These are phyloP conservation scores for Epsilonema sp. DNA, from an alignment of 2,888 invertebrate genomes.

Conservation along the genomic window DNA sequence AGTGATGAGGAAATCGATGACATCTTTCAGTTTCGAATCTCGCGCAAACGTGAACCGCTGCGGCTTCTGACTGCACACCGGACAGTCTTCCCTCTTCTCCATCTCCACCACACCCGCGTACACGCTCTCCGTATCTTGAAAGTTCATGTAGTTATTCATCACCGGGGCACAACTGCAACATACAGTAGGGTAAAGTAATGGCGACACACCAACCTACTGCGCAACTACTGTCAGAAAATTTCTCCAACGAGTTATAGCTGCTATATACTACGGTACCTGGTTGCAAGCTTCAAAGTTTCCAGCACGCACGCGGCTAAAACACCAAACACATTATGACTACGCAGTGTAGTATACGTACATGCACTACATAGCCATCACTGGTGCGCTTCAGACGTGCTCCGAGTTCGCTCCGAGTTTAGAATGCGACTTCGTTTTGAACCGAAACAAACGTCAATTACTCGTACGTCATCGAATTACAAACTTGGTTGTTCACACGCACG, in stretches of 20 bases:
- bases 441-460: too few species aligned
- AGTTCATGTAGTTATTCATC: slow-evolving; percentile 85
- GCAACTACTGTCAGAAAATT: too few species aligned
- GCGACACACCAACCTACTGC: background rate
- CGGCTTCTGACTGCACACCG: slow-evolving; percentile 47
- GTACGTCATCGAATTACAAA: too few species aligned
- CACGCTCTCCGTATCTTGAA: slow-evolving; percentile 84
- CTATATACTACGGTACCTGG: slow-evolving; percentile 34
- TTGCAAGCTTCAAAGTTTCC: slow-evolving; percentile 88
- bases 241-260: slow-evolving; percentile 3
- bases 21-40: slow-evolving; percentile 49
- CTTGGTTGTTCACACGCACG: too few species aligned
- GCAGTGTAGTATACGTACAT: too few species aligned
- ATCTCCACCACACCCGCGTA: slow-evolving; percentile 86
- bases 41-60: slow-evolving; percentile 28
- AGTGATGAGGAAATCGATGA: slow-evolving; percentile 59
- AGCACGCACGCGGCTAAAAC: slow-evolving; percentile 63
- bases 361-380: too few species aligned
- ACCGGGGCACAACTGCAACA: slow-evolving; percentile 55
- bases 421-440: too few species aligned
- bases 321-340: too few species aligned
- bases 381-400: too few species aligned
- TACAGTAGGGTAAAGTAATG: slow-evolving; percentile 11
- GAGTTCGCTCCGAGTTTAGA: too few species aligned
- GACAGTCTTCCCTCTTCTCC: slow-evolving; percentile 61